Evolutionary conservation across 2,888 invertebrate species (phyloP).

Genomic region (Melieria omissa): DNA sequence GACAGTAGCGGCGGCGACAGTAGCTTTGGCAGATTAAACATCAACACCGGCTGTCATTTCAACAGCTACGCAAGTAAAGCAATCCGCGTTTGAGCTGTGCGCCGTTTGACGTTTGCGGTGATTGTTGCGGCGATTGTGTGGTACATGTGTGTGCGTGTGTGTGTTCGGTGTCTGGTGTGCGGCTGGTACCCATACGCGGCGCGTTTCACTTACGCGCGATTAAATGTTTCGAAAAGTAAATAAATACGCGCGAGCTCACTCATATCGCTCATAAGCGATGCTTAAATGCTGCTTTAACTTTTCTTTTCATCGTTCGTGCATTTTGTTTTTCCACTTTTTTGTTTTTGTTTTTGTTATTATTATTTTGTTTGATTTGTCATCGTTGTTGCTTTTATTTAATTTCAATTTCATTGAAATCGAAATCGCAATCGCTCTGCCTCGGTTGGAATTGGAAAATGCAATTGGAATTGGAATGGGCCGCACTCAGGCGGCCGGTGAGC

Average conservation of each 20-base stretch:
- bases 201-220: slow-evolving; percentile 26
- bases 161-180: not conserved
- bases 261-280: slow-evolving; percentile 21
- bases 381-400: slow-evolving; percentile 21
- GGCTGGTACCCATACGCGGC: slow-evolving; percentile 24
- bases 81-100: too few relatives aligned
- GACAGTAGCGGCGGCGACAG: too few relatives aligned
- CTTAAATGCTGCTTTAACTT: slow-evolving; percentile 24
- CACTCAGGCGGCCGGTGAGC: too few relatives aligned
- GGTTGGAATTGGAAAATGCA: slow-evolving; percentile 23
- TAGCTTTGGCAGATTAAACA: too few relatives aligned
- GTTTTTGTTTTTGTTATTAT: slow-evolving; percentile 3
- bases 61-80: too few relatives aligned
- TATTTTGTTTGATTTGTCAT: slow-evolving; percentile 10
- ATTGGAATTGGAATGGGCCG: not conserved
- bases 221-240: slow-evolving; percentile 32
- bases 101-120: too few relatives aligned
- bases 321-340: slow-evolving; percentile 17
- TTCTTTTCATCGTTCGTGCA: not conserved
- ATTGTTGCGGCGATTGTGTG: not conserved
- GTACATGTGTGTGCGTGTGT: not conserved
- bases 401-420: slow-evolving; percentile 28
- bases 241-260: slow-evolving; percentile 15
- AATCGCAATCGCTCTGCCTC: slow-evolving; percentile 7
- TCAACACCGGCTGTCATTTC: too few relatives aligned